A percentile compares a stretch with the other conserved stretches of the same genome.
These are phyloP conservation scores for Danio choprae DNA, from an alignment of 2,797 vertebrate species.

Conservation along the genomic window DNA sequence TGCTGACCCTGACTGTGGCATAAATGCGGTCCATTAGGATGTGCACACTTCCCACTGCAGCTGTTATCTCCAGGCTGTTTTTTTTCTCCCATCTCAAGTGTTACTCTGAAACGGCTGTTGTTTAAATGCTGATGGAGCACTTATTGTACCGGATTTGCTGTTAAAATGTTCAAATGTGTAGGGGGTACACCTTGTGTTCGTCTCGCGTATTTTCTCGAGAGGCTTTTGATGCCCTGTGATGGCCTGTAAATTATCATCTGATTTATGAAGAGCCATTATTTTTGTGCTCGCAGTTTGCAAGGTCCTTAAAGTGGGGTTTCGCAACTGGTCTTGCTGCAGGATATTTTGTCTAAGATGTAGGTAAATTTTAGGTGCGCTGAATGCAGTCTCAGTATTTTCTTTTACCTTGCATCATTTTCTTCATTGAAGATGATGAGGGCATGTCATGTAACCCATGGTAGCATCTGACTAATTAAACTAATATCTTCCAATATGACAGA, in stretches of 20 bases:
- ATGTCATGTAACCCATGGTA: too few relatives aligned
- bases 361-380: not conserved
- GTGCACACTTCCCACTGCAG: conserved; percentile 25
- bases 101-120: not conserved
- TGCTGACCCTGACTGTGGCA: conserved; percentile 19
- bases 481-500: too few relatives aligned
- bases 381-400: not conserved
- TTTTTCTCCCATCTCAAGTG: conserved; percentile 3
- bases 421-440: too few relatives aligned
- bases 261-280: not conserved
- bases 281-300: not conserved
- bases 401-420: not conserved
- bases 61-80: not conserved
- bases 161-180: conserved; percentile 3
- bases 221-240: not conserved
- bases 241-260: not conserved
- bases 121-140: conserved; percentile 18
- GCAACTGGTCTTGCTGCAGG: not conserved
- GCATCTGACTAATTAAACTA: too few relatives aligned
- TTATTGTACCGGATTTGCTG: not conserved
- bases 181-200: not conserved
- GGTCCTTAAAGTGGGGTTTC: not conserved
- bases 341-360: not conserved
- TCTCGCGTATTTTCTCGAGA: not conserved
- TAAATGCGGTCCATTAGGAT: conserved; percentile 35